Evolutionary conservation across 1,140 invertebrate genomes (phyloP).

Genomic region (Schlechtendalia chinensis): DNA sequence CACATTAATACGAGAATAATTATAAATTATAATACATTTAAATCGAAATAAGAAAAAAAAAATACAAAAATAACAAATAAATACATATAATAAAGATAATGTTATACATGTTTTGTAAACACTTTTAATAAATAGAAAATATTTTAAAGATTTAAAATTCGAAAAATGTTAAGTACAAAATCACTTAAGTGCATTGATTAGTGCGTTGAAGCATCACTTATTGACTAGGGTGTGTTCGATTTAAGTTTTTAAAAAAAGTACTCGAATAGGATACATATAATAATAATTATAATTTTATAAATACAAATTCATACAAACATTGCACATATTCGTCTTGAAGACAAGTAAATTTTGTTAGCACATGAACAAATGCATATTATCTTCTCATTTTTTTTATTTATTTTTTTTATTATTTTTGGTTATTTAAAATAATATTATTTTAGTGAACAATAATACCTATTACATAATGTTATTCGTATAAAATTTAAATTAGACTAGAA

Average conservation of each 20-base stretch:
- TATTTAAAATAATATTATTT: not conserved
- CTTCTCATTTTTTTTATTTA: too few species aligned
- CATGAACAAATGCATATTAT: not conserved
- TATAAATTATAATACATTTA: constrained; percentile 17
- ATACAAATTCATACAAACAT: constrained; percentile 42
- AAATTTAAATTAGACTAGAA: constrained; percentile 48
- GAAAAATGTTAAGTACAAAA: constrained; percentile 47
- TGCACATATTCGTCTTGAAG: constrained; percentile 30
- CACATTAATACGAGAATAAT: constrained; percentile 12
- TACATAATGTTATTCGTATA: constrained; percentile 21
- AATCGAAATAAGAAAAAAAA: constrained; percentile 36
- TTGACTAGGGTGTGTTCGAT: constrained; percentile 49
- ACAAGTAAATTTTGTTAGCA: constrained; percentile 21
- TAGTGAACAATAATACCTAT: not conserved
- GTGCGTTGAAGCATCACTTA: constrained; percentile 49
- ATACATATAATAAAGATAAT: constrained; percentile 31
- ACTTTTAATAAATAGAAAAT: constrained; percentile 31
- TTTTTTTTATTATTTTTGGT: too few species aligned
- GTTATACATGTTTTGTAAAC: constrained; percentile 3
- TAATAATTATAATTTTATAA: constrained; percentile 12
- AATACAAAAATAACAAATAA: constrained; percentile 43
- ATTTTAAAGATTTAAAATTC: constrained; percentile 27
- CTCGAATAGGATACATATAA: constrained; percentile 32
- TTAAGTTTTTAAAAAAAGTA: constrained; percentile 40
- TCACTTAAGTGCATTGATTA: constrained; percentile 44